phyloP scores from a whole-genome alignment of 2,113 vertebrate species.

The Semnornis frantzii region DNA sequence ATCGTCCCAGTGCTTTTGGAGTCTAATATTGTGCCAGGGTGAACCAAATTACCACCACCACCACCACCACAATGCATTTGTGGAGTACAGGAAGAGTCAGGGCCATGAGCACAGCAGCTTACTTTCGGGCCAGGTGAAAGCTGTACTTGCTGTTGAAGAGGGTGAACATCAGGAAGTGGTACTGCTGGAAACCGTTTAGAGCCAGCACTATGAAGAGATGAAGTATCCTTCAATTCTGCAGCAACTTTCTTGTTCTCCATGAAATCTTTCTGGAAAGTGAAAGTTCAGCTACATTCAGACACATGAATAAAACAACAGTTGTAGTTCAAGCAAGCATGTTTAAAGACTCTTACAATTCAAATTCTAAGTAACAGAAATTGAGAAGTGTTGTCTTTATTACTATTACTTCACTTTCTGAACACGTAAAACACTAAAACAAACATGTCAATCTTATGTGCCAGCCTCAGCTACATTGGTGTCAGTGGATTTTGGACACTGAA shows the following conservation, averaged over 20 bases:
- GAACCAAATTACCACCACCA: constrained; percentile 77
- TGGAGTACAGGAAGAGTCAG: constrained; percentile 75
- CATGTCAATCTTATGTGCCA: neutral
- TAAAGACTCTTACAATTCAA: neutral
- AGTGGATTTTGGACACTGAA: neutral
- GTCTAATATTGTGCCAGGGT: constrained; percentile 77
- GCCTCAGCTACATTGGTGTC: neutral
- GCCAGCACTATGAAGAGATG: constrained; percentile 81
- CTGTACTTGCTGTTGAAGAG: constrained; percentile 80
- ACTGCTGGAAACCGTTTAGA: constrained; percentile 79
- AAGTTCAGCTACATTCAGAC: neutral
- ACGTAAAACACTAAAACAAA: neutral
- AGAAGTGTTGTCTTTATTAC: neutral
- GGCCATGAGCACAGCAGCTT: constrained; percentile 91
- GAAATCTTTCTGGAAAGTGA: constrained; percentile 81
- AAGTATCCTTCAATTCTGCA: constrained; percentile 89
- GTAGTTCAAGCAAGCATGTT: fast-evolving
- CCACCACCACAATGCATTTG: constrained; percentile 77
- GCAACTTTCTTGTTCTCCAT: constrained; percentile 90
- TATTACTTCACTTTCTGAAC: neutral
- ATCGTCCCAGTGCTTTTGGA: constrained; percentile 76
- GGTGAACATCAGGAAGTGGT: constrained; percentile 81
- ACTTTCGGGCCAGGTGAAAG: constrained; percentile 87
- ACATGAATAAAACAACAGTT: neutral
- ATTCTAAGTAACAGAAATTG: neutral